Conservation (phyloP, 2,888 invertebrate species). For the Ischnus inquisitorius region DNA sequence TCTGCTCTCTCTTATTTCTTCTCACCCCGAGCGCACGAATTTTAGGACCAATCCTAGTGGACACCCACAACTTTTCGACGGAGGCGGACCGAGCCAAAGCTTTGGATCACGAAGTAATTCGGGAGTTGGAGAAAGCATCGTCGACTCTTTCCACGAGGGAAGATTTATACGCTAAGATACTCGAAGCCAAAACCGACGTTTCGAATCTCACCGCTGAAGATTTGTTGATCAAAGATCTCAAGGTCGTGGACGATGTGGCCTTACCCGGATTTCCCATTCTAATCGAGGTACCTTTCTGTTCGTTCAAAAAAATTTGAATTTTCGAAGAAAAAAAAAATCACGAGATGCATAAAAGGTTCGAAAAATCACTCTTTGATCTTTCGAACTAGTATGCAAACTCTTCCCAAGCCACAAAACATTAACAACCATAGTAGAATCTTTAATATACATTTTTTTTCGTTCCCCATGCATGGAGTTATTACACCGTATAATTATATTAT, state of each 20-base stretch:
- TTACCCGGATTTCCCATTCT: constrained; percentile 89
- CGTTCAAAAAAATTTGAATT: neutral
- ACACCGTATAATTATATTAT: constrained; percentile 13
- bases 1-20: constrained; percentile 19
- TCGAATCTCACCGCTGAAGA: constrained; percentile 89
- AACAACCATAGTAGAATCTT: neutral
- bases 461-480: neutral
- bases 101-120: constrained; percentile 88
- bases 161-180: constrained; percentile 86
- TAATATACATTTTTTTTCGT: neutral
- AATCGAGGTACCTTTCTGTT: constrained; percentile 86
- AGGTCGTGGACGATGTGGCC: constrained; percentile 88
- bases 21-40: constrained; percentile 26
- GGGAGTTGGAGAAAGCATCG: constrained; percentile 86
- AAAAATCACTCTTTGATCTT: no score
- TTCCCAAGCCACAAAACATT: neutral
- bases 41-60: constrained; percentile 92
- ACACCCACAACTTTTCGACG: constrained; percentile 92
- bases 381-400: neutral
- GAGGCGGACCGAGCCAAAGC: constrained; percentile 89
- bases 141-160: constrained; percentile 73
- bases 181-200: constrained; percentile 90
- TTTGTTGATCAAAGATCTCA: constrained; percentile 92
- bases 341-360: neutral
- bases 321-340: neutral